Evolutionary conservation across 2,113 vertebrate species (phyloP).

Genomic region (Hassar affinis): DNA sequence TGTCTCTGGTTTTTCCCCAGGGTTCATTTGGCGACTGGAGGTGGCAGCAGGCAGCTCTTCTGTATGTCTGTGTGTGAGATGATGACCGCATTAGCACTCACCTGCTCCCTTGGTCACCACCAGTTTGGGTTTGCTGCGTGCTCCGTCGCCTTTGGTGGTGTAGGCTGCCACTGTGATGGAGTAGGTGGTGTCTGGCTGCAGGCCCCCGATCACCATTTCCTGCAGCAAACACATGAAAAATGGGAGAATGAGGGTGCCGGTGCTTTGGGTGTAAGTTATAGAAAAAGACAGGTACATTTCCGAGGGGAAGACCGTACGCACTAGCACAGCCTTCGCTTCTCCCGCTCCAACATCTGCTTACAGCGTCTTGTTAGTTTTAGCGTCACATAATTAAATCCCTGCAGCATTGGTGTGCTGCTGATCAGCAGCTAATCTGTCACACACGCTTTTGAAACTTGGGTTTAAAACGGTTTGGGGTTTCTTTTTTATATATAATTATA

Average conservation of each 20-base stretch:
- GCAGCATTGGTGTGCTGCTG: neutral
- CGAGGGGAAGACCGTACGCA: neutral
- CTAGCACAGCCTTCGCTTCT: constrained; percentile 2
- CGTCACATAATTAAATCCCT: neutral
- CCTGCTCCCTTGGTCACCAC: constrained; percentile 94
- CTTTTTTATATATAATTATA: neutral
- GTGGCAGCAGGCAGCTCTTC: neutral
- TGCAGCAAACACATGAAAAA: constrained; percentile 60
- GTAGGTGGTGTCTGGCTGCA: constrained; percentile 93
- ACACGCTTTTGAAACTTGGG: constrained; percentile 20
- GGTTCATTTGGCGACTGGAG: constrained; percentile 23
- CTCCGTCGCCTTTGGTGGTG: constrained; percentile 97
- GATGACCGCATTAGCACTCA: constrained; percentile 61
- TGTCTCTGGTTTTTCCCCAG: constrained; percentile 7
- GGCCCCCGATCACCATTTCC: constrained; percentile 93
- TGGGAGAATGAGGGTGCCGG: constrained; percentile 28
- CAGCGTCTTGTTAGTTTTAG: neutral
- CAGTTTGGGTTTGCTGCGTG: constrained; percentile 93
- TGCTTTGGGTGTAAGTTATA: constrained; percentile 2
- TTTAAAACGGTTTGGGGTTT: neutral
- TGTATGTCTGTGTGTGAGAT: neutral
- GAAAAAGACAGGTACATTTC: neutral
- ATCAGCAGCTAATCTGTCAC: neutral
- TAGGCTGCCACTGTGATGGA: constrained; percentile 97
- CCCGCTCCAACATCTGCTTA: constrained; percentile 5